phyloP scores from a whole-genome alignment of 2,797 vertebrate species.

The Acipenser oxyrinchus region DNA sequence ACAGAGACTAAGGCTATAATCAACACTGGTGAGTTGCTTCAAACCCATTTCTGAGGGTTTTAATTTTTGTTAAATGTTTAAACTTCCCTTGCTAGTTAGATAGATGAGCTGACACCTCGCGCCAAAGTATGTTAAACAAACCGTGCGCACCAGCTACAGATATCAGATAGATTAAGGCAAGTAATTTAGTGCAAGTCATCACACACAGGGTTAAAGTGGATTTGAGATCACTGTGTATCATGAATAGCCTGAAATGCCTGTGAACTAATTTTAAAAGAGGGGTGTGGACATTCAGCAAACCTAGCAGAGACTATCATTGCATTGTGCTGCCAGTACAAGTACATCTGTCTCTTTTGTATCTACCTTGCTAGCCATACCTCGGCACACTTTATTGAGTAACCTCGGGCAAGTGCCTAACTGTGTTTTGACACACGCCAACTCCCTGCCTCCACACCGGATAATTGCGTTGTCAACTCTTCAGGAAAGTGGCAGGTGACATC shows the following conservation, averaged over 20 bases:
- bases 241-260: background rate
- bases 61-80: no score
- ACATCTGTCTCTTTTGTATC: constrained; percentile 5
- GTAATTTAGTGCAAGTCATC: background rate
- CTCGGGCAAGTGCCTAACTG: constrained; percentile 65
- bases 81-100: no score
- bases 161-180: background rate
- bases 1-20: no score
- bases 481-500: constrained; percentile 73
- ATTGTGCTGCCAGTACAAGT: background rate
- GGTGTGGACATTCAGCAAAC: background rate
- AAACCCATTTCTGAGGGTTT: no score
- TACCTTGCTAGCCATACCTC: background rate
- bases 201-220: background rate
- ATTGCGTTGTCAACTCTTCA: constrained; percentile 77
- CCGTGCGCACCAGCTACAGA: background rate
- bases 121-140: no score
- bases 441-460: constrained; percentile 74
- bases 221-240: background rate
- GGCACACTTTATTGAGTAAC: constrained; percentile 59
- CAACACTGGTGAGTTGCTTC: no score
- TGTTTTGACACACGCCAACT: constrained; percentile 75
- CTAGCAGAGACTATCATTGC: background rate
- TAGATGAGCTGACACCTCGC: no score
- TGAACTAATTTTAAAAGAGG: background rate